These are phyloP conservation scores for Beris morrisii DNA, from an alignment of 2,888 invertebrate genomes.

Conservation along the genomic window DNA sequence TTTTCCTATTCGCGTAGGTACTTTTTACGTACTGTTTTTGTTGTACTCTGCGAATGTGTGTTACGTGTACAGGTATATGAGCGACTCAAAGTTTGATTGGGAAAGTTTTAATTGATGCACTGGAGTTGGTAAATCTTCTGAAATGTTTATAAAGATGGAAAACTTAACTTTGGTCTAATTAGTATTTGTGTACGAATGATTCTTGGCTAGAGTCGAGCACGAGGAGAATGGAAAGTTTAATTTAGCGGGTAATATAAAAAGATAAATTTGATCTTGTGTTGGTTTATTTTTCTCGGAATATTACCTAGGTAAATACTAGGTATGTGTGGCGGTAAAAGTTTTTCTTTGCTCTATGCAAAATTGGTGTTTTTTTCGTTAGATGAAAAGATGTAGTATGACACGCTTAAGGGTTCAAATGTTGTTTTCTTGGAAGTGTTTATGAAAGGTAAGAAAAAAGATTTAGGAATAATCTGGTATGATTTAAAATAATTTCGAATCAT, in stretches of 20 bases:
- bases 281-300: no score
- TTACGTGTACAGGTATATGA: background rate
- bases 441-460: no score
- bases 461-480: no score
- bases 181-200: background rate
- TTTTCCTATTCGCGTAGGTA: constrained; percentile 3
- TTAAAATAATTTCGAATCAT: no score
- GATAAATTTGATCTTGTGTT: background rate
- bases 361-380: no score
- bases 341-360: no score
- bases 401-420: no score
- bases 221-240: background rate
- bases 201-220: background rate
- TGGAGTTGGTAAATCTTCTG: constrained; percentile 23
- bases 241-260: background rate
- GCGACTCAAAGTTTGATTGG: constrained; percentile 35
- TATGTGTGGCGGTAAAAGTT: no score
- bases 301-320: no score
- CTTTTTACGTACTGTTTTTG: background rate
- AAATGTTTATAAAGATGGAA: constrained; percentile 18
- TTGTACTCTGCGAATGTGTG: background rate
- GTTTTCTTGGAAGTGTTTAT: no score
- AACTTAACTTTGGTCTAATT: background rate
- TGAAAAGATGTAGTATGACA: no score
- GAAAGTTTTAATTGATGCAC: constrained; percentile 38